Base-by-base conservation (phyloP, 2,888 invertebrate species). In the Ctenicera cuprea region DNA sequence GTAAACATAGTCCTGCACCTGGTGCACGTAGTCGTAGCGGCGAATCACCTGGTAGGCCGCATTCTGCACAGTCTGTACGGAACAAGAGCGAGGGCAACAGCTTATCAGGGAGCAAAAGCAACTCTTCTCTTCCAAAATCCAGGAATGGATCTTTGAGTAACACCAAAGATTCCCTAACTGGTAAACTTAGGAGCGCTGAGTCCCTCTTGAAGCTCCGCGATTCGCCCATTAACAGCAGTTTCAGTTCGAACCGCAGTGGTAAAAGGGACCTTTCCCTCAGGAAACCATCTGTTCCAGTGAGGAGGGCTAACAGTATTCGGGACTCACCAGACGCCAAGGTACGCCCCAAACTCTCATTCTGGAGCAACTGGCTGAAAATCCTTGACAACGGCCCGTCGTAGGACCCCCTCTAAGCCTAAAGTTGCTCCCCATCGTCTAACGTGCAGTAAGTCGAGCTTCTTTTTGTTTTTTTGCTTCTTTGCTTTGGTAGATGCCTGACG, bases 271-370 rank as follows among this genome's bases (percentile, higher is more conserved):
- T 37, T 20, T 80, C 82, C 73, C 71, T 83, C 81, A 79, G 84
- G 78, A 85, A 85, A 79, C 75, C 79, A 26, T 77, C 80, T 71
- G 74, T 80, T 54, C 82, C 83, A 68, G 82, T 79, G 62, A 79
- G 83, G 78, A 82, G 79, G 77, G 78, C 75, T 72, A 87, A 81
- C 82, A 87, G 84, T 85, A 86, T 78, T 84, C 86, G 81, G 78
- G 82, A 80, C 76, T 83, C 79, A 84, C 86, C 81, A 83, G 91
- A 91, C 85, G 83, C 86, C 85, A 93, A 94, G 93, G 93, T 94
- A 92, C 93, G 94, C 86, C 87, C 90, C 87, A 91, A 90, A 88
- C 90, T 90, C 86, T 90, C 90, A 87, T 92, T 92, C 90, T 93
- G 92, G 93, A 90, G 89, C 88, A 89, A 87, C 88, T 90, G 90